Base-by-base conservation (phyloP, 2,797 vertebrate genomes). In the Pseudochaenichthys georgianus region DNA sequence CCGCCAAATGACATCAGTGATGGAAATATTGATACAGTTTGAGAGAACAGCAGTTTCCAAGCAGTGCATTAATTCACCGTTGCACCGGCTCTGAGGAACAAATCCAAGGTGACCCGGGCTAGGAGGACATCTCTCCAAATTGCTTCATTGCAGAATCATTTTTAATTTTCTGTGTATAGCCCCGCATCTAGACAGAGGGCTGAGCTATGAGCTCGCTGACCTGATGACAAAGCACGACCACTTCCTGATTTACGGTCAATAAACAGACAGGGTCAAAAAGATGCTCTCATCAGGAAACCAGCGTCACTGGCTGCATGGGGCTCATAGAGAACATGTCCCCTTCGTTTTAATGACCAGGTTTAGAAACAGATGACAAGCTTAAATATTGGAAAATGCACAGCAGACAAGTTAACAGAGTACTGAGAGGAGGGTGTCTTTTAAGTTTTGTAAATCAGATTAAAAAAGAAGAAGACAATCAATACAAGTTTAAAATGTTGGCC, bases 71-170 rank as follows among this genome's bases (percentile, higher is more conserved):
- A 86, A 87, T 89, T 86, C 83, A 75, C 51, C 10, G 50, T 78
- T 41, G 64, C 76, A 76, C 69, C 9, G 1, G 53, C 85, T 84
- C 77, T 34, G 69, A 85, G 23, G 64, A 88, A 84, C 65, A 78
- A 74, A 73, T 57, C 69, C 92, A 93, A 93, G 92, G 90, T 93
- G 90, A 94, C 93, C 92, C 59, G 34, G 58, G 54, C 80, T 64
- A 78, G 88, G 85, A 80, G 88, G 87, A 86, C 85, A 80, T 85
- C 82, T 82, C 72, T 84, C 59, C 69, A 89, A 91, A 93, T 84
- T 91, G 91, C 92, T 90, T 91, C 88, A 90, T 87, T 90, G 93
- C 91, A 93, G 87, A 93, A 93, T 89, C 69, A 82, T 92, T 92
- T 23, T 93, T 88, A 86, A 93, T 92, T 89, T 90, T 93, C 85